Conservation (phyloP, 2,797 vertebrate species). For the Eospalax fontanierii region DNA sequence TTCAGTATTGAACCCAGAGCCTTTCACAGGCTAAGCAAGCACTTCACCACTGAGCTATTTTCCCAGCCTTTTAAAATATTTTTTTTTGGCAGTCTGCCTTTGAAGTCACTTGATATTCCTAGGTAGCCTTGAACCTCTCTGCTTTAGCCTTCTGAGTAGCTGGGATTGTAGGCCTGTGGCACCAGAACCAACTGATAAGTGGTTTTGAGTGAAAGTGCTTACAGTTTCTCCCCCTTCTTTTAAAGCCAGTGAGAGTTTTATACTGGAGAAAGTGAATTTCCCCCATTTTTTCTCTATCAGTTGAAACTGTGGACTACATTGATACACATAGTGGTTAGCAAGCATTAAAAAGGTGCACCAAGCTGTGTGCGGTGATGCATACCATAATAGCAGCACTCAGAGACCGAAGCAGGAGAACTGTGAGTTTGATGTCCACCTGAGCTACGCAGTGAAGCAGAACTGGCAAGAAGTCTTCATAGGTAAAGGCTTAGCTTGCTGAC, state of each 20-base stretch:
- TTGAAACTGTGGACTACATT: not conserved
- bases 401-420: too few relatives aligned
- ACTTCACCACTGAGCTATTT: not conserved
- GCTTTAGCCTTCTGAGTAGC: too few relatives aligned
- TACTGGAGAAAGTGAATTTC: not conserved
- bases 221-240: not conserved
- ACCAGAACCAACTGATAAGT: not conserved
- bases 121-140: too few relatives aligned
- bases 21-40: not conserved
- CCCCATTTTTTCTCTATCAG: not conserved
- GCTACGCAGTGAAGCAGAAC: too few relatives aligned
- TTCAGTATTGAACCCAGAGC: not conserved
- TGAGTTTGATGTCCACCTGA: too few relatives aligned
- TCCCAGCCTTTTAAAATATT: not conserved
- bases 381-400: too few relatives aligned
- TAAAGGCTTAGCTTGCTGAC: too few relatives aligned
- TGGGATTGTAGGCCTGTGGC: too few relatives aligned
- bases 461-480: not conserved
- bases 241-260: constrained; percentile 11
- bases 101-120: too few relatives aligned
- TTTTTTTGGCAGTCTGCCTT: not conserved
- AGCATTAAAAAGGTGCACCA: not conserved
- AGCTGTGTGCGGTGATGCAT: too few relatives aligned
- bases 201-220: constrained; percentile 22
- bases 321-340: not conserved